Base-by-base conservation (phyloP, 2,797 vertebrate species). In the Cottoperca gobio region DNA sequence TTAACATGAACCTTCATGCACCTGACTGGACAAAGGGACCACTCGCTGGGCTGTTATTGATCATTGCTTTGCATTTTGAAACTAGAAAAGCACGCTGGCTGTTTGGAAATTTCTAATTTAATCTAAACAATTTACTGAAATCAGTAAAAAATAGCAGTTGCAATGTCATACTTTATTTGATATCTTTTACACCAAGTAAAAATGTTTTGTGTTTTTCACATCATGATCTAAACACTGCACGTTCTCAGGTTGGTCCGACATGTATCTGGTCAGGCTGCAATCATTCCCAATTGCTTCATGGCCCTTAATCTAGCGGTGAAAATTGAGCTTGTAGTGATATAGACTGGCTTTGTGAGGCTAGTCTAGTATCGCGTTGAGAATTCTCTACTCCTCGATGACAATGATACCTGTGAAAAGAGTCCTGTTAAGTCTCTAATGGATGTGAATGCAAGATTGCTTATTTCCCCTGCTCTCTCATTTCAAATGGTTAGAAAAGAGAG, bases 401-500 rank as follows among this genome's bases (percentile, higher is more conserved):
- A 73, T 72, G n/a, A n/a, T n/a, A 78, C 26, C 58, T 78, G 76
- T 69, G 77, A 85, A 87, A 86, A 83, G 59, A 78, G 58, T 76
- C 84, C 78, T 46, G 70, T 75, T 43, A 83, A 89, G 86, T 66
- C 75, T 82, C 87, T 88, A 83, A 90, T 91, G 81, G 79, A 89
- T 81, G 85, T 79, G 72, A 85, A 83, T 81, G 79, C 62, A 68
- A 86, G 81, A 87, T 81, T 79, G 62, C 73, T 73, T 79, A 69
- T 86, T 84, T 81, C 55, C 73, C 42, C 49, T 24, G 37, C 53
- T 69, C 67, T 70, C 58, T 83, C 21, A 62, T 81, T 89, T 85
- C 45, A 70, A 78, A 89, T 45, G 68, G 73, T 82, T 54, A 23
- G 42, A 50, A 80, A 80, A 69, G 73, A 64, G 28, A 71, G 57